A percentile compares a stretch with the other conserved stretches of the same genome.
These are phyloP conservation scores for Fragum whitleyi DNA, from an alignment of 2,888 invertebrate genomes.

Conservation along the genomic window DNA sequence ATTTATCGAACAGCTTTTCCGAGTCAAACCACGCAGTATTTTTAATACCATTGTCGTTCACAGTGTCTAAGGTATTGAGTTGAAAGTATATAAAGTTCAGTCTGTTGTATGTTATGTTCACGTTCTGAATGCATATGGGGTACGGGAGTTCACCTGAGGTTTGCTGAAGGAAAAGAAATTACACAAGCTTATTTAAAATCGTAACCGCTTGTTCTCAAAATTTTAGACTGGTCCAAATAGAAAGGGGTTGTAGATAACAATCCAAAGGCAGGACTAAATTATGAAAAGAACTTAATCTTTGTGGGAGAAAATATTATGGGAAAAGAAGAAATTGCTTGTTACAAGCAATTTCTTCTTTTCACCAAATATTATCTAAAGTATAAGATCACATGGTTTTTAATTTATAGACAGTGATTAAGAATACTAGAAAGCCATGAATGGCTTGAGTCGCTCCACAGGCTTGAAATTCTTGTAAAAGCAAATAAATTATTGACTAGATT, in stretches of 20 bases:
- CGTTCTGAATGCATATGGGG: constrained; percentile 25
- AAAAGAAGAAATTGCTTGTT: constrained; percentile 1
- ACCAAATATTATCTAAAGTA: neutral
- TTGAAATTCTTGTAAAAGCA: no score
- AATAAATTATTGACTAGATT: no score
- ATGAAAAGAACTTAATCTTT: no score
- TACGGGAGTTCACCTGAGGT: constrained; percentile 14
- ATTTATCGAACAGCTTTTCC: constrained; percentile 11
- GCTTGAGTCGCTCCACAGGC: no score
- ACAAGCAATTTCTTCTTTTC: neutral
- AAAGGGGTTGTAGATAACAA: no score
- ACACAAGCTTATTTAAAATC: constrained; percentile 11
- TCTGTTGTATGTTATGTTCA: constrained; percentile 18
- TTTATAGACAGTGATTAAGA: no score
- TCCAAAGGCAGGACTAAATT: no score
- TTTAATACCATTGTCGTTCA: constrained; percentile 17
- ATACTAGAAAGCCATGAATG: no score
- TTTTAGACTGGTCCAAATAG: no score
- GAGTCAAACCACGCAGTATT: constrained; percentile 28
- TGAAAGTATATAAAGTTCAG: constrained; percentile 27
- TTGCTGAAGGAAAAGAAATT: constrained; percentile 31
- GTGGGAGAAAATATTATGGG: no score
- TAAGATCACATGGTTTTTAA: no score
- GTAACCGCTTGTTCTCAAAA: no score
- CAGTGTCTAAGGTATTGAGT: constrained; percentile 27